Base-by-base conservation (phyloP, 2,797 vertebrate species). In the Fistularia commersonii region DNA sequence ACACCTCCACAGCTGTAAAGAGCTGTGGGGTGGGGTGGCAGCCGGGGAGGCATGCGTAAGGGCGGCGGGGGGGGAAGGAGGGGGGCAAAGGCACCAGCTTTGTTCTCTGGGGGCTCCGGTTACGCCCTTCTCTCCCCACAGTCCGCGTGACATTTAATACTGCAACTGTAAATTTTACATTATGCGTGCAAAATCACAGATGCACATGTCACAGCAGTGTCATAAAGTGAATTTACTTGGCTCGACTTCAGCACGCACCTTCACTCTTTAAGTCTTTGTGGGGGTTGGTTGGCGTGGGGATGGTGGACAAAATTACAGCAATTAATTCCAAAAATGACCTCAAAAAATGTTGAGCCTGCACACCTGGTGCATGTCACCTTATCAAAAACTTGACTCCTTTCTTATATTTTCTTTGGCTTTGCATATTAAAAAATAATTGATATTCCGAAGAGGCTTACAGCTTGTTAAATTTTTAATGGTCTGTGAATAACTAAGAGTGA, bases 161-260 rank as follows among this genome's bases (percentile, higher is more conserved):
- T 70, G 84, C 90, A 87, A 91, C 90, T 91, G 91, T 83, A 88
- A 82, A 93, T 91, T 91, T 82, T 86, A 92, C 89, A 88, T 89
- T 90, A 91, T 91, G 89, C 81, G 90, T 91, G 84, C 84, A 90
- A 93, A 93, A 93, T 93, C 89, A 88, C 93, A 92, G 92, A 89
- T 91, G 68, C 92, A 92, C 90, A 91, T 90, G 93, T 91, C 83
- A 82, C 86, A 90, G 81, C 79, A 84, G 77, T 76, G 81, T 91
- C 84, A 69, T 92, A 91, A 91, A 89, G 80, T 81, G 87, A 86
- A 90, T 89, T 87, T 90, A 90, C 90, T 83, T 89, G 84, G 84
- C 86, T 80, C 80, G 78, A 80, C 80, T 77, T 79, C 62, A 82
- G 80, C 83, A 90, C 81, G 77, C 78, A 83, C 81, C 76, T 86